These are phyloP conservation scores for Megalopta genalis DNA, from an alignment of 1,140 invertebrate genomes.

Conservation along the genomic window DNA sequence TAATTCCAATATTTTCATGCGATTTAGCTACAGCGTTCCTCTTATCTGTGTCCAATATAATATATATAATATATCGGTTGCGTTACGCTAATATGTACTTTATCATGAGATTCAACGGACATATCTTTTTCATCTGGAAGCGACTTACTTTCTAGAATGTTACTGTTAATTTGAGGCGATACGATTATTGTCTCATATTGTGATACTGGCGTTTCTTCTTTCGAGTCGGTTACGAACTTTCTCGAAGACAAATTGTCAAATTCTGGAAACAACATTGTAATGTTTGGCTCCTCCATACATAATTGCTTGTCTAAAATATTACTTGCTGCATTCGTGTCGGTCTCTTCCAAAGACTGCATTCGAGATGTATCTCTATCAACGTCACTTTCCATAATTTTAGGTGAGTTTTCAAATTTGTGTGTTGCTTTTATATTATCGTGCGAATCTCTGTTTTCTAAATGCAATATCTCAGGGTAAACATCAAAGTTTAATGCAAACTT, in stretches of 20 bases:
- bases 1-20: background rate
- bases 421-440: background rate
- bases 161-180: background rate
- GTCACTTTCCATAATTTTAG: background rate
- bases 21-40: background rate
- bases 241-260: background rate
- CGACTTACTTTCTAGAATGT: background rate
- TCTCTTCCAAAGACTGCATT: background rate
- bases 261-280: background rate
- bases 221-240: background rate
- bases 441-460: constrained; percentile 1
- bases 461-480: background rate
- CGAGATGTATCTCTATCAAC: background rate
- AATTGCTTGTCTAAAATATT: background rate
- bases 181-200: no score
- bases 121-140: background rate
- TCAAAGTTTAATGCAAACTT: constrained; percentile 10
- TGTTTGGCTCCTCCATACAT: background rate
- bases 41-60: background rate
- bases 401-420: background rate
- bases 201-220: background rate
- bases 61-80: no score
- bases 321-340: background rate
- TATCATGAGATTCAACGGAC: background rate
- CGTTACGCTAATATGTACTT: background rate